phyloP scores from a whole-genome alignment of 2,113 vertebrate genomes.

The Pelodiscus sinensis region DNA sequence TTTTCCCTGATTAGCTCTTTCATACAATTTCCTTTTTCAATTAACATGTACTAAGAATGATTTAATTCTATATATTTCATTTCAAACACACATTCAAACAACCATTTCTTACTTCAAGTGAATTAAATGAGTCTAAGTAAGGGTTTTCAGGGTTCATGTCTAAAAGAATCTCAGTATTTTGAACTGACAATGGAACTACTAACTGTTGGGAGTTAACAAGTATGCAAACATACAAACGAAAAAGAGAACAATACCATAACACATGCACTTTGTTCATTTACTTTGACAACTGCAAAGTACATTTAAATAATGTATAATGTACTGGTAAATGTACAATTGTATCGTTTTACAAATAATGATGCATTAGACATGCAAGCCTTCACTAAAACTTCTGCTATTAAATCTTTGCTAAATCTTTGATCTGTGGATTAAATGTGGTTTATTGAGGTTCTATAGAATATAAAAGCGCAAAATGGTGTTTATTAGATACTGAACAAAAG shows the following conservation, averaged over 20 bases:
- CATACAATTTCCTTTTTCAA: neutral
- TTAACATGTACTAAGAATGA: neutral
- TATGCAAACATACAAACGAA: neutral
- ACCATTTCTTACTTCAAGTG: neutral
- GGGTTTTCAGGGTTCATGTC: neutral
- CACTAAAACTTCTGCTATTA: neutral
- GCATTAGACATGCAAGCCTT: neutral
- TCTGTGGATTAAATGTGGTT: neutral
- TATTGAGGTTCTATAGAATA: neutral
- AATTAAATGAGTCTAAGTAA: neutral
- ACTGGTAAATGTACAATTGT: neutral
- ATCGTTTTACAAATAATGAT: neutral
- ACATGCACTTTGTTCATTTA: neutral
- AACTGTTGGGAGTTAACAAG: neutral
- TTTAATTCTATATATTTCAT: neutral
- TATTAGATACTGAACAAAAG: slow-evolving; percentile 26
- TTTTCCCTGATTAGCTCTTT: neutral
- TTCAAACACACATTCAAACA: neutral
- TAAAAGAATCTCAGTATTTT: neutral
- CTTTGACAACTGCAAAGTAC: neutral
- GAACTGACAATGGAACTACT: fast-evolving
- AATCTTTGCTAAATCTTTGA: slow-evolving; percentile 2
- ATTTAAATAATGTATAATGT: neutral
- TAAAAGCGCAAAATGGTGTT: neutral
- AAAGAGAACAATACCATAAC: slow-evolving; percentile 18